phyloP scores from a whole-genome alignment of 2,888 invertebrate species.

The Cerastoderma edule region DNA sequence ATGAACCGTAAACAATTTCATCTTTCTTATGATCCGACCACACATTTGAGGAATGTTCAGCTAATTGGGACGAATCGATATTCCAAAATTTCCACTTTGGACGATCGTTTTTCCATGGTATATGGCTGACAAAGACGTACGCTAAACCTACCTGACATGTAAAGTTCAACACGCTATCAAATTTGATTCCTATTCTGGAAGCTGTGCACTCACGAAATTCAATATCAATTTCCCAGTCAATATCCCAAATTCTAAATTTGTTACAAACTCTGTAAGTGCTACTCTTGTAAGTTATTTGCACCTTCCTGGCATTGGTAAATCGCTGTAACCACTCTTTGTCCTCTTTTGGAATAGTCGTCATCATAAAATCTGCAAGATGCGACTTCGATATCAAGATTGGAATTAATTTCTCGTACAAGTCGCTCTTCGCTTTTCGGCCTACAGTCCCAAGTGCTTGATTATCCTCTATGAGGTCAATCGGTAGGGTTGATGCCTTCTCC shows the following conservation, averaged over 20 bases:
- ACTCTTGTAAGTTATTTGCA: not conserved
- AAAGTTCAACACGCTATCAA: too few species aligned
- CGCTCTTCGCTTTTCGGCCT: not conserved
- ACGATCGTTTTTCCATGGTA: not conserved
- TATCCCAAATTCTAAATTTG: not conserved
- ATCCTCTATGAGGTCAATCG: not conserved
- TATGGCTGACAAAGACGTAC: not conserved
- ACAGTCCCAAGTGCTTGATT: not conserved
- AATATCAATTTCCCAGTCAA: not conserved
- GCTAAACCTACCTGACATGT: not conserved
- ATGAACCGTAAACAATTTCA: not conserved
- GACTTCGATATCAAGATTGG: not conserved
- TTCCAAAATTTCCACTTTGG: not conserved
- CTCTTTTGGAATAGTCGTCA: not conserved
- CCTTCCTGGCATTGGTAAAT: not conserved
- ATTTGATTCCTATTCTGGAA: too few species aligned
- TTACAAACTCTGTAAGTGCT: not conserved
- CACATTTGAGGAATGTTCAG: not conserved
- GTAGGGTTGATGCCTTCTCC: not conserved
- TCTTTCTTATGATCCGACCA: not conserved
- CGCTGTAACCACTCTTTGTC: not conserved
- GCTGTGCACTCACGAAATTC: too few species aligned
- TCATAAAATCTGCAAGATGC: not conserved
- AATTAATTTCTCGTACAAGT: not conserved
- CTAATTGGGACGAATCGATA: not conserved